Evolutionary conservation across 2,797 vertebrate species (phyloP).

Genomic region (Paguma larvata): DNA sequence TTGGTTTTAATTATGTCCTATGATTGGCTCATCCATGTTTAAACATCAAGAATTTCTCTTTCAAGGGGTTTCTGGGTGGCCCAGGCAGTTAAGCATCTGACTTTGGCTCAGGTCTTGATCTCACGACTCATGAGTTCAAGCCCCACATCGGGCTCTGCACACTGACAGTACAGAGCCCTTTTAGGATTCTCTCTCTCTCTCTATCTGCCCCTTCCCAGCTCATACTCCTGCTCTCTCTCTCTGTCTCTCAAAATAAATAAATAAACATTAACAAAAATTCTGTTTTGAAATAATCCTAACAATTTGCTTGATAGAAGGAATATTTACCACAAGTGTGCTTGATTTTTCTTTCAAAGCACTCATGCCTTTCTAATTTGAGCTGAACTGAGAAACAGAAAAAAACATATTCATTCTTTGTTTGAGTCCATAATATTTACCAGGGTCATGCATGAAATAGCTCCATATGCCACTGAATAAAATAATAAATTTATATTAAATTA

Average conservation of each 20-base stretch:
- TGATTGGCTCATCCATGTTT: background rate
- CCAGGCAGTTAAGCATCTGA: no score
- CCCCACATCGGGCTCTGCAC: no score
- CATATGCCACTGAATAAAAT: constrained; percentile 21
- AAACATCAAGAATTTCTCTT: constrained; percentile 28
- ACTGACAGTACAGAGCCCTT: no score
- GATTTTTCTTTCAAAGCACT: constrained; percentile 18
- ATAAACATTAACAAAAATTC: background rate
- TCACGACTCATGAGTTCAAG: accelerated
- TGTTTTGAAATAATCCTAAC: constrained; percentile 34
- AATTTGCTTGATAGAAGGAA: constrained; percentile 23
- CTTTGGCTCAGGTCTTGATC: no score
- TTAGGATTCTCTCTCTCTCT: no score
- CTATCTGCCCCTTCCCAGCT: no score
- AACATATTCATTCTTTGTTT: constrained; percentile 8
- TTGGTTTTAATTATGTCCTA: constrained; percentile 63
- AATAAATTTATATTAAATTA: background rate
- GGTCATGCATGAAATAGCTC: constrained; percentile 38
- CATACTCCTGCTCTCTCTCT: no score
- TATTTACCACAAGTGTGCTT: background rate
- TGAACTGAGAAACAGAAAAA: background rate
- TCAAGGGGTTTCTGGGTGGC: background rate
- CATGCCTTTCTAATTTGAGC: constrained; percentile 53
- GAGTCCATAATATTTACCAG: background rate
- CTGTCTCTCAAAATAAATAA: no score